These are phyloP conservation scores for Chelonoidis abingdonii DNA, from an alignment of 2,113 vertebrate genomes.

Conservation along the genomic window DNA sequence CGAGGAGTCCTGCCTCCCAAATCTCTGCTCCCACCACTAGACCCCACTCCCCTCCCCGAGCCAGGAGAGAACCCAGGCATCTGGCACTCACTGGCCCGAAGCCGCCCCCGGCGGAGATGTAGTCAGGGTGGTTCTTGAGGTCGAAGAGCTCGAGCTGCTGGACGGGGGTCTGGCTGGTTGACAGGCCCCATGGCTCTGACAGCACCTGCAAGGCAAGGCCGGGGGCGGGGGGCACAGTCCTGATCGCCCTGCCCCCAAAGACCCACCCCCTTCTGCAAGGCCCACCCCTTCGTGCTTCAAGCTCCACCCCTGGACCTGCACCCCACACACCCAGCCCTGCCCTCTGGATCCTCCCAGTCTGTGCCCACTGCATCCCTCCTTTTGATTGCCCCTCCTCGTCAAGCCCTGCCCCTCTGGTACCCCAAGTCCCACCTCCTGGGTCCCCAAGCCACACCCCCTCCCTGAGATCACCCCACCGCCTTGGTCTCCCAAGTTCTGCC, in stretches of 20 bases:
- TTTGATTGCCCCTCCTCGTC: neutral
- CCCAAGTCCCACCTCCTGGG: neutral
- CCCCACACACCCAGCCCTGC: neutral
- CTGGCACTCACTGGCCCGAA: conserved; percentile 89
- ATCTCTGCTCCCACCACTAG: neutral
- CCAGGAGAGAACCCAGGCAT: neutral
- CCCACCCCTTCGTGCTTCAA: too few species aligned
- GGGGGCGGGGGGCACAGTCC: neutral
- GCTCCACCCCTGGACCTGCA: neutral
- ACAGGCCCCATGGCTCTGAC: conserved; percentile 88
- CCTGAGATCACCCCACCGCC: neutral
- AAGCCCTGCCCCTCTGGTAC: neutral
- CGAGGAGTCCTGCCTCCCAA: neutral
- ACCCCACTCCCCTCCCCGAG: neutral
- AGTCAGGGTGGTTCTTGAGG: conserved; percentile 86
- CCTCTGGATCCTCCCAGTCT: neutral
- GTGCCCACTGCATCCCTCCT: neutral
- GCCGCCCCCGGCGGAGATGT: conserved; percentile 90
- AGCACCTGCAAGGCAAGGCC: conserved; percentile 77
- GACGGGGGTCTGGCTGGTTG: conserved; percentile 89
- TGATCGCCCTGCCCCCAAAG: neutral
- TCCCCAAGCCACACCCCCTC: neutral
- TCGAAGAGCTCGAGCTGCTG: conserved; percentile 90
- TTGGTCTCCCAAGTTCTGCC: too few species aligned
- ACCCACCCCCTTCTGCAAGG: too few species aligned